These are phyloP conservation scores for Anas platyrhynchos DNA, from an alignment of 2,113 vertebrate species.

Conservation along the genomic window DNA sequence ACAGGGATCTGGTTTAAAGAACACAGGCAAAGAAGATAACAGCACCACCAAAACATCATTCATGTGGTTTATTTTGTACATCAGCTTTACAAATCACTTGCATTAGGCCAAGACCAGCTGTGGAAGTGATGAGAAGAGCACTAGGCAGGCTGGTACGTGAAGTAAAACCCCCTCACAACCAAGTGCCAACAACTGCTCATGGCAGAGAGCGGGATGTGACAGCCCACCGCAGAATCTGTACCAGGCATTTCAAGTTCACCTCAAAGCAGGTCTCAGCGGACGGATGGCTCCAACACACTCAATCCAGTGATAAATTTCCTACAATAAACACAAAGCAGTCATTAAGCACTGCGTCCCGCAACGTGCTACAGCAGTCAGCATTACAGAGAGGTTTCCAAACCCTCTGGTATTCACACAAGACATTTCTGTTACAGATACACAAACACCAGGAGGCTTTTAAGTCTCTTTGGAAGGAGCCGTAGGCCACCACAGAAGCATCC, in stretches of 20 bases:
- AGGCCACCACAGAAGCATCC: not conserved
- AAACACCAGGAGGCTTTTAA: not conserved
- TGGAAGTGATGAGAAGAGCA: not conserved
- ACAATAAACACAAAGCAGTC: not conserved
- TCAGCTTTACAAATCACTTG: not conserved
- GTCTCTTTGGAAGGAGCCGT: not conserved
- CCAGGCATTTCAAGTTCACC: not conserved
- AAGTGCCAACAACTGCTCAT: not conserved
- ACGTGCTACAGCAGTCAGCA: not conserved
- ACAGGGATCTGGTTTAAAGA: not conserved
- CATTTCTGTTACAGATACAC: not conserved
- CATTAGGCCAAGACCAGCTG: not conserved
- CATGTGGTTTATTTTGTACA: constrained; percentile 35
- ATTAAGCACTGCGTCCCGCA: not conserved
- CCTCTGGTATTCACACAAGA: not conserved
- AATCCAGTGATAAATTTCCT: not conserved
- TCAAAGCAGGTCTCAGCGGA: not conserved
- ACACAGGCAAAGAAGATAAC: not conserved
- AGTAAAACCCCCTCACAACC: not conserved
- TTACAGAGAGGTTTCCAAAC: not conserved
- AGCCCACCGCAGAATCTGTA: not conserved
- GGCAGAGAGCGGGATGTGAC: not conserved
- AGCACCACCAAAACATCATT: not conserved
- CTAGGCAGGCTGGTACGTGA: not conserved
- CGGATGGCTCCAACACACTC: not conserved